Evolutionary conservation across 2,797 vertebrate species (phyloP).

Genomic region (Poliocrania exsul): DNA sequence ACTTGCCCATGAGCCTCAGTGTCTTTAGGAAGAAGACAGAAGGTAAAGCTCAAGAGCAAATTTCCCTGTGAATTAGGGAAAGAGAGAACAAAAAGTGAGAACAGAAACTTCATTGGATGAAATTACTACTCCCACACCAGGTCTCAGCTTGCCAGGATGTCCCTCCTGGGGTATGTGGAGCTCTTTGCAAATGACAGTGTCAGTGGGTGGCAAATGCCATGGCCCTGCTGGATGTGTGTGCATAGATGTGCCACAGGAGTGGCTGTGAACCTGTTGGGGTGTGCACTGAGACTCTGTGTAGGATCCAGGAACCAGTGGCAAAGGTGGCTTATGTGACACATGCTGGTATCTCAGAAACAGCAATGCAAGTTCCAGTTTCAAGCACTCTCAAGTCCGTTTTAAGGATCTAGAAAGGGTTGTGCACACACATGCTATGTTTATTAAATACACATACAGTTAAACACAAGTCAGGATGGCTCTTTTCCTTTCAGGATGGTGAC

Average conservation of each 20-base stretch:
- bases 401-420: background rate
- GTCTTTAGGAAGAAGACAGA: background rate
- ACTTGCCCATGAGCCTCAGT: background rate
- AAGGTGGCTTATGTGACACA: background rate
- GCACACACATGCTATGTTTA: background rate
- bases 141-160: background rate
- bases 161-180: background rate
- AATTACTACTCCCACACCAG: background rate
- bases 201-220: rapidly evolving
- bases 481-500: constrained; percentile 64
- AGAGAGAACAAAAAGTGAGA: background rate
- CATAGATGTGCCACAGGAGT: background rate
- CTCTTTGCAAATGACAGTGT: background rate
- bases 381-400: background rate
- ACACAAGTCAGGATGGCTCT: constrained; percentile 31
- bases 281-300: background rate
- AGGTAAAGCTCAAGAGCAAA: background rate
- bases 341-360: background rate
- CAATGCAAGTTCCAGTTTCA: background rate
- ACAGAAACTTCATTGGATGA: background rate
- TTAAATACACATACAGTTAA: background rate
- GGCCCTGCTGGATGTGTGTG: rapidly evolving
- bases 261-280: background rate
- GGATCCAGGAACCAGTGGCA: background rate
- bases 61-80: background rate